Evolutionary conservation across 2,888 invertebrate genomes (phyloP).

Genomic region (Oxytorus armatus): DNA sequence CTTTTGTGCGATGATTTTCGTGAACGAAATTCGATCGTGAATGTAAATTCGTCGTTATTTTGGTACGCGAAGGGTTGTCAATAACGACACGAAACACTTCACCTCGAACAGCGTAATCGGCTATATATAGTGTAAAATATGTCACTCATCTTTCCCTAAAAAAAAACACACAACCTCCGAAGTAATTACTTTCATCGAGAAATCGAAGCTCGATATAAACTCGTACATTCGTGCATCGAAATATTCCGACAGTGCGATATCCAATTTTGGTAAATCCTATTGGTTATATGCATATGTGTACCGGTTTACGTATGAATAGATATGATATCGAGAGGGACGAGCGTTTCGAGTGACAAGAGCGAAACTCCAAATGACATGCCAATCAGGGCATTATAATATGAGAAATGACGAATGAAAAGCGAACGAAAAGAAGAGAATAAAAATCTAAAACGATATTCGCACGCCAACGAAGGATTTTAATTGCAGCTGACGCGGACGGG

Average conservation of each 20-base stretch:
- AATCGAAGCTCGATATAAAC: conserved; percentile 1
- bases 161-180: conserved; percentile 1
- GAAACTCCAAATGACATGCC: conserved; percentile 3
- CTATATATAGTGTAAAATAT: not conserved
- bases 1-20: too few species aligned
- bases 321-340: not conserved
- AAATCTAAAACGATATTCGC: not conserved
- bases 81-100: too few species aligned
- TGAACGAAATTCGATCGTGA: too few species aligned
- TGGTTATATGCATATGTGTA: not conserved
- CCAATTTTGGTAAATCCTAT: conserved; percentile 24
- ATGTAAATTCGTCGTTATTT: too few species aligned
- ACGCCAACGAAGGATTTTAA: conserved; percentile 2
- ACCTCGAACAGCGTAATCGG: too few species aligned
- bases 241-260: not conserved
- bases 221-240: not conserved
- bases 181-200: conserved; percentile 3
- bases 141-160: conserved; percentile 6
- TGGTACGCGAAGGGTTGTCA: too few species aligned
- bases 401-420: conserved; percentile 1
- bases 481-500: conserved; percentile 26
- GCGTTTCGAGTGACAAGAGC: too few species aligned
- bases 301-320: conserved; percentile 14
- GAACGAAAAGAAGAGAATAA: too few species aligned
- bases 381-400: conserved; percentile 3